Evolutionary conservation across 1,140 invertebrate genomes (phyloP), one percentile per base, ranked within the genome.

Genomic region (Caenorhabditis remanei): DNA sequence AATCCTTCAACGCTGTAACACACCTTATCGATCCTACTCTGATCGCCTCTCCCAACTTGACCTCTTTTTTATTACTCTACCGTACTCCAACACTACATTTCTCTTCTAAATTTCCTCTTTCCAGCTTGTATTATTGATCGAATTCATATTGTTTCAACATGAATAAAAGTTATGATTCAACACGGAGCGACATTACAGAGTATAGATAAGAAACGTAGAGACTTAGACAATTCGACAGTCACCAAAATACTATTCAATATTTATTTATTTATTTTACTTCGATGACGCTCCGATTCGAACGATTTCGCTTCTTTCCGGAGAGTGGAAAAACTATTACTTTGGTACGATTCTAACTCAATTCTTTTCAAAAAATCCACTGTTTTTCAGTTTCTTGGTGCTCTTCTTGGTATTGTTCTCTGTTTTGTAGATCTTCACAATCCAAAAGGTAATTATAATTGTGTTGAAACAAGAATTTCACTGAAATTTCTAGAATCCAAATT

Each of bases 211-310:
- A 24, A 75, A 79, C 16, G 8, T 5, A 46, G 71, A 79, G 71
- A 79, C 71, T 4, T 24, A 79, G 71, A 79, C 71, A 24, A 14
- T n/a, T 79, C 46, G 71, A 79, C 71, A 41, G n/a, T 71, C 41
- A 8, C n/a, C 67, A n/a, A 79, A 50, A 79, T 53, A 50, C 19
- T 79, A 79, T 71, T 71, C 67, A n/a, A 79, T 79, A 16, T 79
- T 48, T 32, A 32, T 79, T 79, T 21, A 21, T 79, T n/a, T 40
- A 21, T 24, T 79, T 19, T 24, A 46, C 43, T 50, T 0, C 21
- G 7, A 79, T 79, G 71, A 79, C 71, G 46, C 71, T 79, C 11
- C 71, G 71, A 11, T 79, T 79, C 71, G 71, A 79, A 79, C 71
- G 71, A 79, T 79, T 79, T 14, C 43, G 71, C 2, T 41, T 53